phyloP scores from a whole-genome alignment of 1,140 invertebrate species.

The Pogonognathellus flavescens region DNA sequence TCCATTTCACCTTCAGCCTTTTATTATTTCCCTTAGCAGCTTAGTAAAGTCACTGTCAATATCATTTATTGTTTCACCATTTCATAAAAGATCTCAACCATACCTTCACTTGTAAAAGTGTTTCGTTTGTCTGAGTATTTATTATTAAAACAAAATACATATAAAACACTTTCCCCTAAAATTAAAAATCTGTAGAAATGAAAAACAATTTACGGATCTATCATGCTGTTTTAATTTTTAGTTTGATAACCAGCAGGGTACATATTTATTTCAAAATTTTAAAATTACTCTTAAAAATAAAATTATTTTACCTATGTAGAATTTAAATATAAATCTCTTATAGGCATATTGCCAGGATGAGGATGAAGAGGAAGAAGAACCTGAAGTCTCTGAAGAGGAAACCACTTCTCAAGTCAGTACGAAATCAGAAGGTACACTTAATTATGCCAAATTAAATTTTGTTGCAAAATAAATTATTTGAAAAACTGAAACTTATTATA shows the following conservation, averaged over 20 bases:
- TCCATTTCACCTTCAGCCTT: no score
- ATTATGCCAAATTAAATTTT: background rate
- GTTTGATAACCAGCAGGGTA: background rate
- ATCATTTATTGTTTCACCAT: no score
- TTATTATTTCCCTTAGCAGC: no score
- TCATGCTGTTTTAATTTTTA: background rate
- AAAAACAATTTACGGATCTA: background rate
- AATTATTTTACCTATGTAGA: background rate
- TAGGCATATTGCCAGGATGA: background rate
- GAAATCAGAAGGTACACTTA: background rate
- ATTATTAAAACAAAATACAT: no score
- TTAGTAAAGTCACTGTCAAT: no score
- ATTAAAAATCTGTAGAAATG: background rate
- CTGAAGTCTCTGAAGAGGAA: background rate
- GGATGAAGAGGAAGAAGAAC: background rate
- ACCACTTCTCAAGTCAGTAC: background rate
- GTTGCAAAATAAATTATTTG: background rate
- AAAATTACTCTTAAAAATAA: background rate
- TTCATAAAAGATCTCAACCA: no score
- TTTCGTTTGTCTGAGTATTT: no score
- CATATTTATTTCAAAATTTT: background rate
- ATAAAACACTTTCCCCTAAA: background rate
- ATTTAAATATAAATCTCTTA: background rate
- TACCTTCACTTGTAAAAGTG: no score
- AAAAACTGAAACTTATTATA: no score